Conservation (phyloP, 2,797 vertebrate genomes). For the Pyrocephalus nanus region DNA sequence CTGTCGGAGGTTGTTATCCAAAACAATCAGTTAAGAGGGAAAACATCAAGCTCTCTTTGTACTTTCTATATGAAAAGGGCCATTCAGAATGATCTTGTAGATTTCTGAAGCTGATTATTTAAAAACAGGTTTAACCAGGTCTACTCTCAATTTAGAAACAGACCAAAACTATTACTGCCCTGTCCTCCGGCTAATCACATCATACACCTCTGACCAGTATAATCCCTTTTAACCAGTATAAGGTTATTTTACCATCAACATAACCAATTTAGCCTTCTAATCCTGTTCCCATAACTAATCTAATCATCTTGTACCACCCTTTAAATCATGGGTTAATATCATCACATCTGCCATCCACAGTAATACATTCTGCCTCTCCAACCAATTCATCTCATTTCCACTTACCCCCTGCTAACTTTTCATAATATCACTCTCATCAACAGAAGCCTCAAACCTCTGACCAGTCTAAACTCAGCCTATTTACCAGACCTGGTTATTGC, state of each 20-base stretch:
- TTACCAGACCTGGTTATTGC: background rate
- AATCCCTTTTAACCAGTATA: constrained; percentile 58
- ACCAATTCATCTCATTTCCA: constrained; percentile 12
- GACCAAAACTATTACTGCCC: constrained; percentile 62
- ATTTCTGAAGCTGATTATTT: constrained; percentile 74
- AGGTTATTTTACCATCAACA: constrained; percentile 47
- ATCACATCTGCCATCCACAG: constrained; percentile 28
- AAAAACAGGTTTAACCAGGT: constrained; percentile 60
- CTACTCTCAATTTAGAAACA: constrained; percentile 56
- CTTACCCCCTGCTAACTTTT: constrained; percentile 21
- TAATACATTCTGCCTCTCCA: background rate
- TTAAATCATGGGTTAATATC: constrained; percentile 60
- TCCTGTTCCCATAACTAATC: constrained; percentile 60
- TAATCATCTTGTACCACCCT: constrained; percentile 41
- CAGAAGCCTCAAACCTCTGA: background rate
- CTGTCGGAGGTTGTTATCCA: constrained; percentile 80
- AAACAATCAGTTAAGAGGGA: constrained; percentile 80
- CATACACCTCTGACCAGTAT: constrained; percentile 57
- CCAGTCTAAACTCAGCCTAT: background rate
- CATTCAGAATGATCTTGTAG: constrained; percentile 71
- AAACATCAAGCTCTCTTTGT: constrained; percentile 78
- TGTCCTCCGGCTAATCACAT: constrained; percentile 55
- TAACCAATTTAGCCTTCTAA: constrained; percentile 65
- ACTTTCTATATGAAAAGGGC: constrained; percentile 73
- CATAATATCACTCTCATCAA: background rate